Conservation (phyloP, 2,888 invertebrate species). For the Choreutis nemorana region DNA sequence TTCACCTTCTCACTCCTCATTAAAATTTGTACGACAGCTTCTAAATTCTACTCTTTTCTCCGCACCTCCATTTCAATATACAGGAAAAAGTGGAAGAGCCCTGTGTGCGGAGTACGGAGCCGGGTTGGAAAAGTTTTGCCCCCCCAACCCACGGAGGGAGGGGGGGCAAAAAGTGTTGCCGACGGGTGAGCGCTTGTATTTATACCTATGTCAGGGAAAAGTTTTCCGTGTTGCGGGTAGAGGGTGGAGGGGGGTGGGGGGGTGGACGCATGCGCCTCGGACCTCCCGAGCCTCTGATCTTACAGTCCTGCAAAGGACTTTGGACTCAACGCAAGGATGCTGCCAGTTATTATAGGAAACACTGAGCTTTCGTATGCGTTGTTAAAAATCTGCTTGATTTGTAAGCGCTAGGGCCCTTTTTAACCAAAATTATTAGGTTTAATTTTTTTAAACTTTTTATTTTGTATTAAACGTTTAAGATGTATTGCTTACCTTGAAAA, state of each 20-base stretch:
- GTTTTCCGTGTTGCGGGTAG: slow-evolving; percentile 64
- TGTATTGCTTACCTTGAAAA: no score
- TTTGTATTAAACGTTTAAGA: no score
- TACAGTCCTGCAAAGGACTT: slow-evolving; percentile 51
- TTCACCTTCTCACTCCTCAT: slow-evolving; percentile 59
- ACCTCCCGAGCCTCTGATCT: slow-evolving; percentile 42
- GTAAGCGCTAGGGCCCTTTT: no score
- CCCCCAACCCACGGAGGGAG: slow-evolving; percentile 33
- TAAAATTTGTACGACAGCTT: slow-evolving; percentile 64
- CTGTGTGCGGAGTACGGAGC: slow-evolving; percentile 60
- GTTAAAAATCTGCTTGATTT: no score
- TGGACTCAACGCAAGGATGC: slow-evolving; percentile 24
- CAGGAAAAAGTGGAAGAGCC: slow-evolving; percentile 66
- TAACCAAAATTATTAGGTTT: no score
- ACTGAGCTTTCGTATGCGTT: no score
- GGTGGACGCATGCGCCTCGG: slow-evolving; percentile 48
- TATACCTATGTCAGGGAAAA: slow-evolving; percentile 64
- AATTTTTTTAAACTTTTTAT: no score
- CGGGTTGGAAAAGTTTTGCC: slow-evolving; percentile 61
- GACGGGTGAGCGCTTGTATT: slow-evolving; percentile 53
- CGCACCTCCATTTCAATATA: slow-evolving; percentile 66
- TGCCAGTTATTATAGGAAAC: no score
- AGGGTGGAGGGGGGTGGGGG: slow-evolving; percentile 29
- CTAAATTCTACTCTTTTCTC: slow-evolving; percentile 66
- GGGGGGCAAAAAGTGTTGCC: slow-evolving; percentile 65